Conservation (phyloP, 2,888 invertebrate species). For the Diaperis boleti region DNA sequence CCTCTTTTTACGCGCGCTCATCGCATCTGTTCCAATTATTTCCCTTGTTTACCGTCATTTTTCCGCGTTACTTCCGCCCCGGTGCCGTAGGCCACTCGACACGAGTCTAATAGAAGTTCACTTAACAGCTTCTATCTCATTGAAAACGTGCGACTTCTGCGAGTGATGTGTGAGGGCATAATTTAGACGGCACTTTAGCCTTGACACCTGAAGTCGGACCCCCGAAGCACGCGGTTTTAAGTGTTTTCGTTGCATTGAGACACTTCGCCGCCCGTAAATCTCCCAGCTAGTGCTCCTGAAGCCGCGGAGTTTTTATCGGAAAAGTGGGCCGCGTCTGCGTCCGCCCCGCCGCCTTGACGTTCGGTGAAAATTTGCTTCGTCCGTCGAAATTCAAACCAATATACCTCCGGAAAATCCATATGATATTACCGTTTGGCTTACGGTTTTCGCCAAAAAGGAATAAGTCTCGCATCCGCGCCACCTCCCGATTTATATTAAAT, state of each 20-base stretch:
- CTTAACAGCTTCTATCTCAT: constrained; percentile 64
- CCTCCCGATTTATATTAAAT: constrained; percentile 35
- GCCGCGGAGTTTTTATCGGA: background rate
- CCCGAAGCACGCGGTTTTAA: too few species aligned
- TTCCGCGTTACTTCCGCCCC: constrained; percentile 6
- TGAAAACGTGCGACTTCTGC: constrained; percentile 58
- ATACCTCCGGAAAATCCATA: background rate
- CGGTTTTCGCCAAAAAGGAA: constrained; percentile 1
- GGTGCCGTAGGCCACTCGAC: constrained; percentile 22
- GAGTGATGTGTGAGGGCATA: background rate
- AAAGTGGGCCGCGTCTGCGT: background rate
- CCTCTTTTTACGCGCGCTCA: background rate
- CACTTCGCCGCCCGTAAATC: background rate
- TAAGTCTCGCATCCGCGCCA: constrained; percentile 1
- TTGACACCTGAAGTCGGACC: too few species aligned
- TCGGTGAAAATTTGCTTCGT: background rate
- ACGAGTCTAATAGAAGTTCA: constrained; percentile 62
- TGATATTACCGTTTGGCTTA: constrained; percentile 15
- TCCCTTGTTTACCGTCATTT: constrained; percentile 11
- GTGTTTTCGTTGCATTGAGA: too few species aligned
- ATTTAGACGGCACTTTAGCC: too few species aligned
- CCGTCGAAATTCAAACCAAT: background rate
- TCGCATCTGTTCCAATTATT: constrained; percentile 5
- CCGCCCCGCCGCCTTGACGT: background rate
- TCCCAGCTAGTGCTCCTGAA: background rate